Evolutionary conservation across 64 coral and sea anemone genomes (phyloP).

Genomic region (Stichodactyla mertensii): DNA sequence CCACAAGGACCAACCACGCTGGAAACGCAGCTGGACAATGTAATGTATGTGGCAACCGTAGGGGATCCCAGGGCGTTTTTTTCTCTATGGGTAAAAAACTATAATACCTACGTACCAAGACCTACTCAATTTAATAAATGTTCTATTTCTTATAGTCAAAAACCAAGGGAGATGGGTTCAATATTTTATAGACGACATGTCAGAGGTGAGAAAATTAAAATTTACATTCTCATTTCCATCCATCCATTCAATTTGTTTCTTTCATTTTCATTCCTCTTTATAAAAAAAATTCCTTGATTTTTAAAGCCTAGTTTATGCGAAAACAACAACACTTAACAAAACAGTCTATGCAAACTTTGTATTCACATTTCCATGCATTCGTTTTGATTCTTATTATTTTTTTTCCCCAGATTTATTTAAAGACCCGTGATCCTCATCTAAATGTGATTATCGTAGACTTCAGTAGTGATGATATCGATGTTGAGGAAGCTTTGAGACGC

Average conservation of each 20-base stretch:
- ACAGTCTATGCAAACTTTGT: too few species aligned
- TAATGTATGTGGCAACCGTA: too few species aligned
- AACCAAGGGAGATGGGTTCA: constrained; percentile 98
- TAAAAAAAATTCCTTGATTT: too few species aligned
- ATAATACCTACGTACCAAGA: too few species aligned
- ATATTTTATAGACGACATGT: constrained; percentile 95
- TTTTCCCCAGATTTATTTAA: constrained; percentile 58
- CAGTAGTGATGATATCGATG: constrained; percentile 93
- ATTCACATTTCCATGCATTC: background rate
- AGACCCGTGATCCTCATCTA: constrained; percentile 77
- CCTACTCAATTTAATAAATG: background rate
- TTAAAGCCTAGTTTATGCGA: background rate
- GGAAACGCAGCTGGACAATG: too few species aligned
- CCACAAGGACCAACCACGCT: too few species aligned
- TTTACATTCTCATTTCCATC: background rate
- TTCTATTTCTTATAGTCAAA: constrained; percentile 59
- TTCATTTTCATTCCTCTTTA: too few species aligned
- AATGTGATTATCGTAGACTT: constrained; percentile 97
- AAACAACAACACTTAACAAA: too few species aligned
- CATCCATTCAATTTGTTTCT: background rate
- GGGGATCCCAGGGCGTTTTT: too few species aligned
- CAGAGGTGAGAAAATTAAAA: constrained; percentile 35
- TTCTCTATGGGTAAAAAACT: too few species aligned
- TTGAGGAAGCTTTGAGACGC: constrained; percentile 61
- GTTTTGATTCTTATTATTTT: background rate